A percentile compares a stretch with the other conserved stretches of the same genome.
phyloP scores from a whole-genome alignment of 1,140 invertebrate genomes.

The Philotrypesis tridentata region DNA sequence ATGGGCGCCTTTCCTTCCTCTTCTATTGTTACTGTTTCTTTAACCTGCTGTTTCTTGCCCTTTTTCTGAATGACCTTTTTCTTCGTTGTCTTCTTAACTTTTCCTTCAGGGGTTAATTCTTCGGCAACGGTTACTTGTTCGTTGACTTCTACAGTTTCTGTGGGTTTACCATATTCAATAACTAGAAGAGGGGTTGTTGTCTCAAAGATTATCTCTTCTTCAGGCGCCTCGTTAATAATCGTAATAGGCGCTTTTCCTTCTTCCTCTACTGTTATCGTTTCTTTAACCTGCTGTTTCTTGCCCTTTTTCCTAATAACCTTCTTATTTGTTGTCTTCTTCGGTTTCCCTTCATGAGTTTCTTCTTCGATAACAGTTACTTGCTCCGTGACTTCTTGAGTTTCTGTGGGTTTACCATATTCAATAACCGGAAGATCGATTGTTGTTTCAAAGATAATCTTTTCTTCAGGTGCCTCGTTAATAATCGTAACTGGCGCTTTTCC shows the following conservation, averaged over 20 bases:
- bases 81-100: not conserved
- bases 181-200: not conserved
- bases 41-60: not conserved
- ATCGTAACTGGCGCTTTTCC: constrained; percentile 51
- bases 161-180: not conserved
- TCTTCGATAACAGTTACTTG: constrained; percentile 49
- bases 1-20: constrained; percentile 30
- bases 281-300: constrained; percentile 66
- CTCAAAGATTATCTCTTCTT: constrained; percentile 37
- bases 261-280: constrained; percentile 70
- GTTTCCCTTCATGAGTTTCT: constrained; percentile 36
- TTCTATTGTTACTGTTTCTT: not conserved
- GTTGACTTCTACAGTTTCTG: not conserved
- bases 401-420: constrained; percentile 9
- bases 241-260: constrained; percentile 53
- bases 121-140: not conserved
- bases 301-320: constrained; percentile 32
- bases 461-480: constrained; percentile 40
- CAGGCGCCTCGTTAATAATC: constrained; percentile 27
- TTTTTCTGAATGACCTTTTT: not conserved
- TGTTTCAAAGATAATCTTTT: constrained; percentile 40
- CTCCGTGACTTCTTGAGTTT: not conserved
- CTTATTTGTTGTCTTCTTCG: constrained; percentile 47
- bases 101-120: not conserved
- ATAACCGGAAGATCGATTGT: constrained; percentile 42